phyloP scores from a whole-genome alignment of 2,888 invertebrate genomes.

The Clivina fossor region DNA sequence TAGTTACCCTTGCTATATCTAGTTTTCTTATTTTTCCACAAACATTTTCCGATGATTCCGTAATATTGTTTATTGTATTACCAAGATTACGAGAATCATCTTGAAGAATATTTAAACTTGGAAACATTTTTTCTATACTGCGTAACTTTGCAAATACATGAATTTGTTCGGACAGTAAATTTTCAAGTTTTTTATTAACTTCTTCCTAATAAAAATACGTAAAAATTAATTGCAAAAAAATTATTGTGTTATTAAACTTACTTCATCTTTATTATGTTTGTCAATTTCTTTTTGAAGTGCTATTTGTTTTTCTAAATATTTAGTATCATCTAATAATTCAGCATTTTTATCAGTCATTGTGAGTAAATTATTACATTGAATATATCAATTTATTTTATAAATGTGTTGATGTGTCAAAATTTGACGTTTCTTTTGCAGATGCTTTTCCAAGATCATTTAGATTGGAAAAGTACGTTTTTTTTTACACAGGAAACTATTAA shows the following conservation, averaged over 20 bases:
- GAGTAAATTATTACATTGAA: background rate
- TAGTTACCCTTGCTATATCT: conserved; percentile 82
- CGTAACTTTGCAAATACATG: conserved; percentile 79
- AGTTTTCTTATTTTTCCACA: conserved; percentile 93
- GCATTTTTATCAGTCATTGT: conserved; percentile 10
- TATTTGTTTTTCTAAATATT: conserved; percentile 55
- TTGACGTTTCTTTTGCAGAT: too few relatives aligned
- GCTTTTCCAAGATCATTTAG: too few relatives aligned
- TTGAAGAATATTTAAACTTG: conserved; percentile 75
- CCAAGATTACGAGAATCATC: conserved; percentile 79
- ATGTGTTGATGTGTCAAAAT: too few relatives aligned
- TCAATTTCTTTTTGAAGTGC: conserved; percentile 60
- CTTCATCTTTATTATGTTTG: conserved; percentile 63
- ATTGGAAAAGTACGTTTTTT: too few relatives aligned
- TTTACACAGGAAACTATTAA: too few relatives aligned
- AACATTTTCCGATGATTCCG: conserved; percentile 87
- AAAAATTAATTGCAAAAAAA: background rate
- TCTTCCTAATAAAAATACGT: conserved; percentile 58
- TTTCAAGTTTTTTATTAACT: conserved; percentile 69
- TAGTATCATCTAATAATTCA: conserved; percentile 35
- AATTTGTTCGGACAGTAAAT: conserved; percentile 71
- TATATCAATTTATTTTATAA: too few relatives aligned
- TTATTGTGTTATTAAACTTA: conserved; percentile 43
- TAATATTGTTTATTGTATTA: conserved; percentile 83
- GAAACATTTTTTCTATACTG: conserved; percentile 77